phyloP scores from a whole-genome alignment of 2,888 invertebrate species.

The Melipona beecheii region DNA sequence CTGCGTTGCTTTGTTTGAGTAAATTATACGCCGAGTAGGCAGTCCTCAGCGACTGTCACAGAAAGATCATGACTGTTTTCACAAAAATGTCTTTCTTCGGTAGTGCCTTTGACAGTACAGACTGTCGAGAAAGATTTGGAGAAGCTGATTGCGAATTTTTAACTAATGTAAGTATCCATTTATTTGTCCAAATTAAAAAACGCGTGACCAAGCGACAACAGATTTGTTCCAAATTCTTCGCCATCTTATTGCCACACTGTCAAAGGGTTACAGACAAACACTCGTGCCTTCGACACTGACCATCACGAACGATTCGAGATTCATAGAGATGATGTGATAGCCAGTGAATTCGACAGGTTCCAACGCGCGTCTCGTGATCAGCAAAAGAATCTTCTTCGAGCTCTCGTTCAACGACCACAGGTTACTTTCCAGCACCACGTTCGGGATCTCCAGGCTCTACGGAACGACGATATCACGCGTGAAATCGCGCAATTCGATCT shows the following conservation, averaged over 20 bases:
- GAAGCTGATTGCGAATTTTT: neutral
- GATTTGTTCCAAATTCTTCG: neutral
- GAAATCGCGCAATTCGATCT: no score
- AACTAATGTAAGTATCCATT: no score
- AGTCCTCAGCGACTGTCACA: slow-evolving; percentile 37
- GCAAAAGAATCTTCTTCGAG: slow-evolving; percentile 49
- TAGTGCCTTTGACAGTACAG: neutral
- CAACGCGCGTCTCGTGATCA: slow-evolving; percentile 60
- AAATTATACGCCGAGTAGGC: slow-evolving; percentile 51
- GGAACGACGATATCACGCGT: neutral
- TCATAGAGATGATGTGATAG: slow-evolving; percentile 55
- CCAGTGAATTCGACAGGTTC: slow-evolving; percentile 59
- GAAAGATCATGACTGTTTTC: neutral
- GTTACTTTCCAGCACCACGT: slow-evolving; percentile 45
- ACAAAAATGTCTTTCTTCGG: neutral
- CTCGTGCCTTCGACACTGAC: slow-evolving; percentile 43
- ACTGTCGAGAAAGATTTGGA: neutral
- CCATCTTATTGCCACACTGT: neutral
- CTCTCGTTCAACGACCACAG: slow-evolving; percentile 40
- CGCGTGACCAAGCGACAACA: no score
- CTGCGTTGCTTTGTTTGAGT: slow-evolving; percentile 11
- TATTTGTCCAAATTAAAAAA: no score
- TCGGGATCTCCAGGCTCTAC: slow-evolving; percentile 37
- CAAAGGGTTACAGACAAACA: neutral
- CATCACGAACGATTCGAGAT: slow-evolving; percentile 59